Evolutionary conservation across 2,797 vertebrate genomes (phyloP), one percentile per base, ranked within the genome.

Genomic region (Sebastolobus altivelis): DNA sequence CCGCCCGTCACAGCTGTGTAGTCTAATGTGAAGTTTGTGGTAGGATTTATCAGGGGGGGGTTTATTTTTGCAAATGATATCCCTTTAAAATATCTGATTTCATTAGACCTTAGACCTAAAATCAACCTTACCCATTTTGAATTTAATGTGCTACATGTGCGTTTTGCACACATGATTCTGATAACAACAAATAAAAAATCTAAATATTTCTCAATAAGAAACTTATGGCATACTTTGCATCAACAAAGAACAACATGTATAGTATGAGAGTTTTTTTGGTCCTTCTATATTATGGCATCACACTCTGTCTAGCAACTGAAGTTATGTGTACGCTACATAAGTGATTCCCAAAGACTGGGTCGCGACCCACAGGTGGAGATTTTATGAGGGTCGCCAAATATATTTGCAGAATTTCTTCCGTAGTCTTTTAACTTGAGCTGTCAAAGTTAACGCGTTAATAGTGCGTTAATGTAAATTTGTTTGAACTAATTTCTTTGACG

Each of bases 1-100:
- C 83, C 67, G 16, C 58, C 43, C 10, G 29, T 65, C 76, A 54
- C 84, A 82, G 71, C 77, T 87, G 77, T 76, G 82, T 55, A 38
- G 59, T 75, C 49, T 54, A 49, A 72, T 63, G 60, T 58, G 31
- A 81, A 40, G 25, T 72, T 75, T 59, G 20, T 29, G 14, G 14
- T 25, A 16, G 56, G 79, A 75, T 81, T 65, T 43, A 72, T 65
- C 4, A 12, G 5, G 22, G 0, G 16, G 5, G 16, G 0, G 16
- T 59, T 35, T 58, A 2, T 60, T 59, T 25, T 52, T 33, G 31
- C 2, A 70, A 62, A 74, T 72, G 3, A 66, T 40, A 29, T 83
- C 55, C 43, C 11, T 71, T 12, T 20, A n/a, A 72, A 38, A 66
- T 13, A n/a, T 25, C 11, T 4, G 33, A 20, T 69, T 38, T 70